Conservation (phyloP, 2,113 vertebrate species). For the Pterocles orientalis region DNA sequence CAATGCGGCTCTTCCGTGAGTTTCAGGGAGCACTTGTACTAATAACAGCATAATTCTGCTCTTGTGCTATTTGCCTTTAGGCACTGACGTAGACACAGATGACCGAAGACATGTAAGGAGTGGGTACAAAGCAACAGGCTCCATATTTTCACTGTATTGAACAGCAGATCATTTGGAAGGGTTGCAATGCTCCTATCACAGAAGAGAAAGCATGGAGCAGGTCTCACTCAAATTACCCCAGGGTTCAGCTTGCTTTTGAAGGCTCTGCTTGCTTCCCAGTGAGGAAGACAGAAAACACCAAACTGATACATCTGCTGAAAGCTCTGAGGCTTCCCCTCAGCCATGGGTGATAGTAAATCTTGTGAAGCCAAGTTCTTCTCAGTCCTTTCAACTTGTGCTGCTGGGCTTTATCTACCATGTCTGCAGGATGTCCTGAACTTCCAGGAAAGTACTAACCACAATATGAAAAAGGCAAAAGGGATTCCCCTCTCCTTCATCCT, state of each 20-base stretch:
- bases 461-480: background rate
- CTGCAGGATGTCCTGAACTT: background rate
- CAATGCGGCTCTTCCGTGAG: background rate
- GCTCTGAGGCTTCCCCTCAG: background rate
- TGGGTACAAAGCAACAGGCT: background rate
- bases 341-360: background rate
- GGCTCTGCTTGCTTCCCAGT: background rate
- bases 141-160: background rate
- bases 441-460: background rate
- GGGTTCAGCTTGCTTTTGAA: background rate
- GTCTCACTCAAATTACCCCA: background rate
- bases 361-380: background rate
- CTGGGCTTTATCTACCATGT: background rate
- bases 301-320: background rate
- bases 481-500: background rate
- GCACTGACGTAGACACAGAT: accelerated
- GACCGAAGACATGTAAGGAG: background rate
- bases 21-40: background rate
- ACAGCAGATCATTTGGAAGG: background rate
- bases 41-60: background rate
- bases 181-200: background rate
- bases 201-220: background rate
- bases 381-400: background rate
- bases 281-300: background rate
- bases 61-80: background rate